Conservation (phyloP, 2,888 invertebrate genomes). For the Lochmaea crataegi region DNA sequence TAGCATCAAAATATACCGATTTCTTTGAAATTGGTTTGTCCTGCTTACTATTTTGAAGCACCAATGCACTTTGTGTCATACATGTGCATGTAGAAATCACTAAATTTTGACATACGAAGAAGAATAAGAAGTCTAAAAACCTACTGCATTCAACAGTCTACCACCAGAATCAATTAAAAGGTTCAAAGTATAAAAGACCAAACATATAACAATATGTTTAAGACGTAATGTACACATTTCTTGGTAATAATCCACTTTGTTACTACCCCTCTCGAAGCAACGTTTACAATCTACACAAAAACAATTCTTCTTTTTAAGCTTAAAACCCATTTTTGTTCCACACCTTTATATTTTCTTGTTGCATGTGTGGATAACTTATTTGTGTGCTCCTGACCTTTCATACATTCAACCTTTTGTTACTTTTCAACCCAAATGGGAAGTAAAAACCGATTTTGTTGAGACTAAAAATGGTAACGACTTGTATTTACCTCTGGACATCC, state of each 20-base stretch:
- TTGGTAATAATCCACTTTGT: too few species aligned
- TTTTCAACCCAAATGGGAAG: neutral
- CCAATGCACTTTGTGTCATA: too few species aligned
- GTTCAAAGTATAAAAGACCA: neutral
- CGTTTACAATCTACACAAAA: too few species aligned
- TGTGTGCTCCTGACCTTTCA: neutral
- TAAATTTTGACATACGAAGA: neutral
- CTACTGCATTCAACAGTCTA: neutral
- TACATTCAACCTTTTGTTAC: neutral
- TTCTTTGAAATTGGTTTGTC: too few species aligned
- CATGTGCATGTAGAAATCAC: too few species aligned
- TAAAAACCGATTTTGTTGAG: neutral
- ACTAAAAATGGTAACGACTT: constrained; percentile 19
- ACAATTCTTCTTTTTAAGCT: too few species aligned
- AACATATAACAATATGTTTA: neutral
- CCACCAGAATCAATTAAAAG: neutral
- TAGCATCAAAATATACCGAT: too few species aligned
- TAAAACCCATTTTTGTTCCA: too few species aligned
- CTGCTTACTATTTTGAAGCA: too few species aligned
- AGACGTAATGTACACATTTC: too few species aligned
- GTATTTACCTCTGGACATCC: constrained; percentile 82
- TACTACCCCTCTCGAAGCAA: too few species aligned
- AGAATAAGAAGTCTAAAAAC: neutral
- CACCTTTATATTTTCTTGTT: too few species aligned
- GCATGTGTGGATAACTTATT: neutral